phyloP scores from a whole-genome alignment of 2,113 vertebrate genomes.

The Lophotis ruficrista region DNA sequence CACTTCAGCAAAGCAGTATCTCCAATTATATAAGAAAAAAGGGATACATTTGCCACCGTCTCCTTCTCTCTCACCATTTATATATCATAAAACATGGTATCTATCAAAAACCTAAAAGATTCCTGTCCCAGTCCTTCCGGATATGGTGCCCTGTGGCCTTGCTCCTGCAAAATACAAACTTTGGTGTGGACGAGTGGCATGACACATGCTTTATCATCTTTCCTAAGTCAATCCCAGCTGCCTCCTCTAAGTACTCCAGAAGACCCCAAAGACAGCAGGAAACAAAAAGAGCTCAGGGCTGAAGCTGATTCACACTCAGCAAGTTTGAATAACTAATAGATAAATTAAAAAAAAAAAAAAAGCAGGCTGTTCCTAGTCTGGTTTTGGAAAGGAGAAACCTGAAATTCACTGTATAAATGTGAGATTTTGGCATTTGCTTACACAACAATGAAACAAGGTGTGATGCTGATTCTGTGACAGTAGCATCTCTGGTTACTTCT shows the following conservation, averaged over 20 bases:
- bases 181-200: background rate
- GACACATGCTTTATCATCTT: background rate
- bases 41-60: accelerated
- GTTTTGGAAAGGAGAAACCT: background rate
- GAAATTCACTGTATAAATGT: background rate
- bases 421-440: background rate
- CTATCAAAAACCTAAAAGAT: background rate
- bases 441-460: background rate
- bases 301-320: background rate
- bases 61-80: background rate
- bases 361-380: background rate
- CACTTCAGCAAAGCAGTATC: background rate
- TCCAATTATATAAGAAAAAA: background rate
- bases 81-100: background rate
- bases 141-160: background rate
- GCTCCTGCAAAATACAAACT: background rate
- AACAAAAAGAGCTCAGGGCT: background rate
- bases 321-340: background rate
- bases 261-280: background rate
- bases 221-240: background rate
- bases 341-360: background rate
- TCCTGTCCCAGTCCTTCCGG: background rate
- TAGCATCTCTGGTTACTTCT: background rate
- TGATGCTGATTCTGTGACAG: background rate
- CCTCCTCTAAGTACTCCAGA: background rate